Percentiles rank a stretch among this genome's conserved stretches.
These are phyloP conservation scores for Adelphocoris suturalis DNA, from an alignment of 2,888 invertebrate species.

Conservation along the genomic window DNA sequence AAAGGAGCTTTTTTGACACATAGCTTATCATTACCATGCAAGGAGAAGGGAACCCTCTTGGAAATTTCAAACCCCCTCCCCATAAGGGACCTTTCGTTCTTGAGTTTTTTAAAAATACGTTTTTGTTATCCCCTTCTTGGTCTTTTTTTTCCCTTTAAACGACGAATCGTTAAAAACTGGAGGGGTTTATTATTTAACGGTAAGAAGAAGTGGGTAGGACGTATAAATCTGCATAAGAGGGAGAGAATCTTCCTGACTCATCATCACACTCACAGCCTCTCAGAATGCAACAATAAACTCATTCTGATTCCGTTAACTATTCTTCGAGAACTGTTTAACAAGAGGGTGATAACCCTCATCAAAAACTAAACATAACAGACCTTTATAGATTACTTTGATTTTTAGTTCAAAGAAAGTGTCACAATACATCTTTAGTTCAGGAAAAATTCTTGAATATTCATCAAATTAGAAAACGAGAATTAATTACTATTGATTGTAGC, in stretches of 20 bases:
- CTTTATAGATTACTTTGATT: too few species aligned
- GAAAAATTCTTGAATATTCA: too few species aligned
- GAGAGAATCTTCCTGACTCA: conserved; percentile 27
- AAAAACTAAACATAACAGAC: too few species aligned
- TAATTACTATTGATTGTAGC: too few species aligned
- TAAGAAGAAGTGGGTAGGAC: conserved; percentile 36
- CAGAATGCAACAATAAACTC: neutral
- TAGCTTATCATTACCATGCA: conserved; percentile 64
- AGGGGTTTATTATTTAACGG: conserved; percentile 47
- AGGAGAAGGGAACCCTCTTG: conserved; percentile 17
- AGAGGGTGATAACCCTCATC: too few species aligned
- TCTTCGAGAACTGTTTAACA: too few species aligned
- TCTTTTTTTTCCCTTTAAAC: neutral
- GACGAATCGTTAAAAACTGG: conserved; percentile 19
- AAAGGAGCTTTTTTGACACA: conserved; percentile 67
- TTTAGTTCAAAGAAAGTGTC: too few species aligned
- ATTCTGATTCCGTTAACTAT: neutral
- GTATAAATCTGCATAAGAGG: conserved; percentile 44
- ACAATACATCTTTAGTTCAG: too few species aligned
- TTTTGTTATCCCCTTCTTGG: neutral
- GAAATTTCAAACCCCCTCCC: neutral
- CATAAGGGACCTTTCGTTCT: conserved; percentile 2
- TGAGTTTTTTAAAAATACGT: conserved; percentile 44
- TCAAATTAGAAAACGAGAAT: too few species aligned
- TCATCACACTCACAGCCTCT: neutral